Evolutionary conservation across 2,113 vertebrate species (phyloP).

Genomic region (Trematocara marginatum): DNA sequence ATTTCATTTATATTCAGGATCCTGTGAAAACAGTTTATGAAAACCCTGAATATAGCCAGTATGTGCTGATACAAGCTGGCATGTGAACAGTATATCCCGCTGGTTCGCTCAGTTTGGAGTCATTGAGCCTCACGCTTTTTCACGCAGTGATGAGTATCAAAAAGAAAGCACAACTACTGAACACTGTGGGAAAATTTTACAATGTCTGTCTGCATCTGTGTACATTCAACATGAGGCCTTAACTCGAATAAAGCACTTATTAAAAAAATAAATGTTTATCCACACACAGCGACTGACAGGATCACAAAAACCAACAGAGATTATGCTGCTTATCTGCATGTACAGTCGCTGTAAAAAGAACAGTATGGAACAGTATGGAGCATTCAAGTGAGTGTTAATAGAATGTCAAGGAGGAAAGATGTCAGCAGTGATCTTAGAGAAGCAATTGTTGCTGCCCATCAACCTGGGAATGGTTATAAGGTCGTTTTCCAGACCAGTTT

Average conservation of each 20-base stretch:
- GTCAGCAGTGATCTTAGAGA: background rate
- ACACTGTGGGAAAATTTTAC: background rate
- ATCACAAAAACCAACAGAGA: constrained; percentile 39
- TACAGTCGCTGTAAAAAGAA: background rate
- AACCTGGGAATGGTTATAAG: background rate
- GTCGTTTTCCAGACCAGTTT: background rate
- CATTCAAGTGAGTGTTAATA: background rate
- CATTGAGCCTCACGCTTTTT: background rate
- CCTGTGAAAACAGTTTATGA: constrained; percentile 15
- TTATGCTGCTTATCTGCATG: constrained; percentile 11
- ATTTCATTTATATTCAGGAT: constrained; percentile 32
- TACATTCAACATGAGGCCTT: background rate
- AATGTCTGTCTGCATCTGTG: background rate
- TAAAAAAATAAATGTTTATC: background rate
- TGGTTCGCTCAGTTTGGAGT: background rate
- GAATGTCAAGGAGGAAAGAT: background rate
- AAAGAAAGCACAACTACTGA: background rate
- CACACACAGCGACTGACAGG: background rate
- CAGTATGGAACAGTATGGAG: background rate
- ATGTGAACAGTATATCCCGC: background rate
- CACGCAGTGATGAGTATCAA: background rate
- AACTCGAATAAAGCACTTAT: background rate
- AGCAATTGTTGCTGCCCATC: background rate
- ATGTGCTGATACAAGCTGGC: constrained; percentile 14
- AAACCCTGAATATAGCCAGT: background rate